Percentiles rank a stretch among this genome's conserved stretches.
Evolutionary conservation across 2,113 vertebrate genomes (phyloP).

Genomic region (Marmota monax): DNA sequence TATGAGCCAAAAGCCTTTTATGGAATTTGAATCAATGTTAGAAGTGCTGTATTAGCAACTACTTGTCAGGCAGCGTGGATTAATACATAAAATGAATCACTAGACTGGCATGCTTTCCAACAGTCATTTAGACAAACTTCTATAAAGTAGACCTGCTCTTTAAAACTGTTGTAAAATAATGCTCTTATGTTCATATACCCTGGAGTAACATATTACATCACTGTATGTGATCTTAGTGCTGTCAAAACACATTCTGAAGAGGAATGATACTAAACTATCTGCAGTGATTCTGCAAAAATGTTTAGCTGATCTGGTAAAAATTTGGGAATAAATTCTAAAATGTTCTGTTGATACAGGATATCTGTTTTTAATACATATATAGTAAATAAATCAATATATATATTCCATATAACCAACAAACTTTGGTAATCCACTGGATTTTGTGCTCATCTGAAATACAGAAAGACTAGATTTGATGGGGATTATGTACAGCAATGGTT

Average conservation of each 20-base stretch:
- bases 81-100: conserved; percentile 63
- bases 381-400: conserved; percentile 2
- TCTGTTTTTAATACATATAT: conserved; percentile 31
- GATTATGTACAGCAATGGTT: background rate
- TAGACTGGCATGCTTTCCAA: conserved; percentile 77
- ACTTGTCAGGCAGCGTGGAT: conserved; percentile 76
- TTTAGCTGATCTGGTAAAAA: conserved; percentile 49
- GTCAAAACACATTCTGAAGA: conserved; percentile 51
- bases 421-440: background rate
- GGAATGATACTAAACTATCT: conserved; percentile 36
- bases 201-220: conserved; percentile 49
- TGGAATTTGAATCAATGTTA: conserved; percentile 80
- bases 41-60: conserved; percentile 83
- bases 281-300: conserved; percentile 19
- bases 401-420: background rate
- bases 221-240: background rate
- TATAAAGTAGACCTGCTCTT: conserved; percentile 60
- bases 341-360: background rate
- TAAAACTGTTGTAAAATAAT: conserved; percentile 62
- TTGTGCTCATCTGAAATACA: background rate
- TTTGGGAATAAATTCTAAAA: background rate
- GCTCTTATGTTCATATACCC: conserved; percentile 46
- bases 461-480: background rate
- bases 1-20: conserved; percentile 81
- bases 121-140: conserved; percentile 72